phyloP scores from a whole-genome alignment of 1,140 invertebrate genomes.

The Drosophila kepulauana region DNA sequence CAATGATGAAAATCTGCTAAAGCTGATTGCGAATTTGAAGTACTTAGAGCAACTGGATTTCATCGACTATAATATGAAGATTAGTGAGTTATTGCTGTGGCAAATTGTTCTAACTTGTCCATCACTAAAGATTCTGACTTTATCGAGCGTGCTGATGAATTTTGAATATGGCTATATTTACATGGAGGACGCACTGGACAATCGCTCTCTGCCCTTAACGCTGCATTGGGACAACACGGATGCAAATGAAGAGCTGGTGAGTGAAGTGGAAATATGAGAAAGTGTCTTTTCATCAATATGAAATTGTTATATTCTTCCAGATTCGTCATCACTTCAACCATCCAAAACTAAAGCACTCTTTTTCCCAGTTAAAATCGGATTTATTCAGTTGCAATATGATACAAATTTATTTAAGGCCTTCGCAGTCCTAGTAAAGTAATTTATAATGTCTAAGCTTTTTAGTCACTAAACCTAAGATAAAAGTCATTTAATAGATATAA shows the following conservation, averaged over 20 bases:
- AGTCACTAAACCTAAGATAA: too few relatives aligned
- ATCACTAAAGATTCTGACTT: constrained; percentile 5
- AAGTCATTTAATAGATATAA: too few relatives aligned
- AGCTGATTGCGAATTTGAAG: not conserved
- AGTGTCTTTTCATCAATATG: too few relatives aligned
- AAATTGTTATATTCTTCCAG: constrained; percentile 4
- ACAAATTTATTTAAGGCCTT: too few relatives aligned
- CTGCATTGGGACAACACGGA: not conserved
- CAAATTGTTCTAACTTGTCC: not conserved
- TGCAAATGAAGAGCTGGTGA: not conserved
- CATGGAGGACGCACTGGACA: not conserved
- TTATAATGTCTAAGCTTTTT: too few relatives aligned
- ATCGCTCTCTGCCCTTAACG: not conserved
- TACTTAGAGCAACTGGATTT: constrained; percentile 21
- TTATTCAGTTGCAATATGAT: not conserved
- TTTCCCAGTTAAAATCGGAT: not conserved
- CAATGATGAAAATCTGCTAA: not conserved
- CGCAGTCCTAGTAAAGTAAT: too few relatives aligned
- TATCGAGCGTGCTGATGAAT: constrained; percentile 12
- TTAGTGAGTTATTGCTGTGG: constrained; percentile 20
- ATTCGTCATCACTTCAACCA: constrained; percentile 7
- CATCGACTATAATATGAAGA: not conserved
- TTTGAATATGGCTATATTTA: not conserved
- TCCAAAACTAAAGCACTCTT: not conserved
- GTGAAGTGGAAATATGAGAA: too few relatives aligned